phyloP scores from a whole-genome alignment of 2,797 vertebrate species.

The Arrhamphus sclerolepis region DNA sequence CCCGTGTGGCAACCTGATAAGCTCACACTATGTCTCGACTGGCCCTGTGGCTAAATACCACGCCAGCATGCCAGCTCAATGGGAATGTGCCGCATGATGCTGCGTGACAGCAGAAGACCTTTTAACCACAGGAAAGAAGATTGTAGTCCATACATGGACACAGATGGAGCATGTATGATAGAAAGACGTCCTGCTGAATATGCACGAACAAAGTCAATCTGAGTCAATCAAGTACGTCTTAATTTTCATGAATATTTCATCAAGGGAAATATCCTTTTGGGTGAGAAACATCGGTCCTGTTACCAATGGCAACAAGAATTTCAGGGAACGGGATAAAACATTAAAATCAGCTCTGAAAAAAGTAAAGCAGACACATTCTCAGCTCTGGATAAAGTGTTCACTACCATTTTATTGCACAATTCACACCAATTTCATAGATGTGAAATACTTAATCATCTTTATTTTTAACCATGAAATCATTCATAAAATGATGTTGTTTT shows the following conservation, averaged over 20 bases:
- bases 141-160: conserved; percentile 64
- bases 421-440: neutral
- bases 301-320: conserved; percentile 39
- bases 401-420: conserved; percentile 2
- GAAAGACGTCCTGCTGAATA: conserved; percentile 43
- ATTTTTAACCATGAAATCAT: conserved; percentile 5
- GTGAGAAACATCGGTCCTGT: conserved; percentile 32
- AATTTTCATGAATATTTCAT: conserved; percentile 46
- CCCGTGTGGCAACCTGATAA: conserved; percentile 76
- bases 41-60: conserved; percentile 63
- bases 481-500: neutral
- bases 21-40: conserved; percentile 74
- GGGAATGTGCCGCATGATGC: conserved; percentile 65
- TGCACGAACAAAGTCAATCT: conserved; percentile 47
- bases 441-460: neutral
- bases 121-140: conserved; percentile 29
- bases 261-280: conserved; percentile 35
- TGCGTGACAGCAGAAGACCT: conserved; percentile 55
- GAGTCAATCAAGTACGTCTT: conserved; percentile 50
- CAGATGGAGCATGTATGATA: conserved; percentile 21
- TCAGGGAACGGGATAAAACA: neutral
- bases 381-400: neutral
- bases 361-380: neutral
- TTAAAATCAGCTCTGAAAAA: neutral
- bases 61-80: conserved; percentile 59